Evolutionary conservation across 2,113 vertebrate genomes (phyloP), one percentile per base, ranked within the genome.

Genomic region (Oplegnathus fasciatus): DNA sequence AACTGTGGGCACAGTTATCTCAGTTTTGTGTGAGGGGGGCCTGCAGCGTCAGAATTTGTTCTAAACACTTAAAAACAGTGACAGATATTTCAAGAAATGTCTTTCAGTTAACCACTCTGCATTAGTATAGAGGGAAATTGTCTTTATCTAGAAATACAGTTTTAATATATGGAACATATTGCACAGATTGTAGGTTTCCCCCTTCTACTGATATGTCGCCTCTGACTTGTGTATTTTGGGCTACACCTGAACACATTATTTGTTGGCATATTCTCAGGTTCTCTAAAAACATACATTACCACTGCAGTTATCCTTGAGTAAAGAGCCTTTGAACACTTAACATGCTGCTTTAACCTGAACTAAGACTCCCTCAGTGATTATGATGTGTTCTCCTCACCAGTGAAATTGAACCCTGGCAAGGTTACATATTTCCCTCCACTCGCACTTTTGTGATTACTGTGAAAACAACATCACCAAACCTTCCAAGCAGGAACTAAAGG

Each of bases 301-400:
- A 15, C 44, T 30, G 55, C 57, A 89, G 73, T 86, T 84, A 79
- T 85, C 78, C 77, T 80, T 81, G 67, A 82, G 85, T 78, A 83
- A 83, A 90, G 52, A 67, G 79, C 44, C 52, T 77, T 58, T 78
- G 66, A 57, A 78, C 13, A 2, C 8, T 40, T n/a, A 50, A 82
- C 44, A 78, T 65, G 61, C 79, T 37, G 61, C 58, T 90, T 83
- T 82, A 86, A 86, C 79, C 74, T 84, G 75, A 78, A 40, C 76
- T 48, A 11, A 44, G 79, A 32, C 66, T 75, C 58, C 32, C 26
- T 44, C 42, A 2, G 73, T 83, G 46, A 72, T 83, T 75, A 69
- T 57, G 50, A 37, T 64, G 54, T 60, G 6, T 48, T 82, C 66
- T 30, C 42, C 22, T 72, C 17, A 72, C 67, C 18, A 20, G 42